Base-by-base conservation (phyloP, 2,797 vertebrate species). In the Macropus fuliginosus region DNA sequence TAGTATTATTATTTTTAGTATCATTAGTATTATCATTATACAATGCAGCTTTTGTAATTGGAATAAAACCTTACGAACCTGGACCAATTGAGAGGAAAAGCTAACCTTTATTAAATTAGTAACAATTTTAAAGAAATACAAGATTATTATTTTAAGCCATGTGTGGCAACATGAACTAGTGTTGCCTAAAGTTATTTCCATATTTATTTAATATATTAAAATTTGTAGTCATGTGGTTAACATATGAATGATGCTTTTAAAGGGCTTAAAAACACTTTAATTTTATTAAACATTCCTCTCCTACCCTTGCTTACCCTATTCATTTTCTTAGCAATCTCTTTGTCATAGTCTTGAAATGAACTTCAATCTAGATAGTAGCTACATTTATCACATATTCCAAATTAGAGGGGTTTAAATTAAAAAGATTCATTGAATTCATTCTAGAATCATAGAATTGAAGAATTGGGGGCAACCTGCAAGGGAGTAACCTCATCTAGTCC, bases 341-440 rank as follows among this genome's bases (percentile, higher is more conserved):
- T 50, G 50, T 50, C 50, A 50, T 50, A 50, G 50, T 50, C 50
- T 50, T 50, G 21, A 87, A 62, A 50, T 29, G 11, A 52, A 50
- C 28, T 46, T 94, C 18, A 94, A 18, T 34, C n/a, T 90, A 57
- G 66, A 31, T 11, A 55, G 31, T 92, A 91, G 28, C 29, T 57
- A n/a, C 95, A 90, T 94, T 59, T 55, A 59, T 92, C n/a, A 95
- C 46, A 93, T 21, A 94, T 92, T 95, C 92, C 56, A 93, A 92
- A 74, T 94, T 91, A 91, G 52, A 14, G 92, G 92, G 91, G 56
- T 95, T 95, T 55, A 87, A 34, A 54, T 93, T 93, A 59, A n/a
- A n/a, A 74, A 50, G 56, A 92, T 89, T 94, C 81, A 66, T 95
- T 95, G 1, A 93, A n/a, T 62, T 93, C 92, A 31, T 57, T 95